These are phyloP conservation scores for Rhysida immarginata DNA, from an alignment of 1,140 invertebrate genomes.

Conservation along the genomic window DNA sequence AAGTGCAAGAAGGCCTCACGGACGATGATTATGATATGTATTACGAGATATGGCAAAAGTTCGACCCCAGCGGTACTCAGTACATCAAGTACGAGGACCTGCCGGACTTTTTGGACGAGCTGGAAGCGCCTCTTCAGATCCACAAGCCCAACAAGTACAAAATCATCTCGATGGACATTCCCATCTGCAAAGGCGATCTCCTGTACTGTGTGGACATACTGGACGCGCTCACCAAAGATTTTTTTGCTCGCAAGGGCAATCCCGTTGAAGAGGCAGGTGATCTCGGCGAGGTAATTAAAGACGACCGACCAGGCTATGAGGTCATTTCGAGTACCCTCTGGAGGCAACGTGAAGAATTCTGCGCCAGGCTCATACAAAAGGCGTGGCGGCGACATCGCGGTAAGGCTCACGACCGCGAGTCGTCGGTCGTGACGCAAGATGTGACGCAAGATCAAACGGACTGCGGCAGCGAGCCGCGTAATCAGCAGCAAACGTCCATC, in stretches of 20 bases:
- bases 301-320: constrained; percentile 55
- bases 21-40: constrained; percentile 99
- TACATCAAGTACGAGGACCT: constrained; percentile 88
- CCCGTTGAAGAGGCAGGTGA: constrained; percentile 67
- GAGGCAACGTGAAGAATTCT: constrained; percentile 89
- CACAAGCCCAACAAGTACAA: constrained; percentile 98
- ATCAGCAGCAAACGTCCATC: constrained; percentile 54
- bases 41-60: constrained; percentile 98
- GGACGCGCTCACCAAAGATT: constrained; percentile 78
- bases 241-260: constrained; percentile 79
- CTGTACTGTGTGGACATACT: constrained; percentile 96
- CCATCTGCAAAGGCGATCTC: constrained; percentile 89
- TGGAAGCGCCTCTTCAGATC: constrained; percentile 85
- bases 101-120: constrained; percentile 84
- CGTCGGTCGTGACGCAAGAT: constrained; percentile 14
- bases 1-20: constrained; percentile 93
- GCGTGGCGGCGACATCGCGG: constrained; percentile 64
- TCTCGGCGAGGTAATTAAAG: constrained; percentile 45
- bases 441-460: constrained; percentile 19
- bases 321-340: constrained; percentile 82
- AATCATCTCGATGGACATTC: constrained; percentile 96
- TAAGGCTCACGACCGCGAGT: constrained; percentile 13
- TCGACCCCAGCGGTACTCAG: constrained; percentile 92
- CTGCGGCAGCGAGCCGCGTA: constrained; percentile 20
- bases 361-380: constrained; percentile 83